phyloP scores from a whole-genome alignment of 2,888 invertebrate genomes.

The Ctena decussata region DNA sequence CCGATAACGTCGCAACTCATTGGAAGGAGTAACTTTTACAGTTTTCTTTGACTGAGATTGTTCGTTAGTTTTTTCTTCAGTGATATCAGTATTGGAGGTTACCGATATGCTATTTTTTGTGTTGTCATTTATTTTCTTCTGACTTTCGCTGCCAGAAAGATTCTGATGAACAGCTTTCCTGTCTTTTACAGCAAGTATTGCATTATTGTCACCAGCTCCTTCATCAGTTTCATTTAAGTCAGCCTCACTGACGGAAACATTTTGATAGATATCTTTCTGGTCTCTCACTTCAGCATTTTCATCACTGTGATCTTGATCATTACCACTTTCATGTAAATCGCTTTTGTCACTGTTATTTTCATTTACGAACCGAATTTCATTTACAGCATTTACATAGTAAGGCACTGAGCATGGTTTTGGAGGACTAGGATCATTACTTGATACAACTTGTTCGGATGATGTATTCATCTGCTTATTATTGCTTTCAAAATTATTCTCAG shows the following conservation, averaged over 20 bases:
- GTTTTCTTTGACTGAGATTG: background rate
- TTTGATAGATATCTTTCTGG: background rate
- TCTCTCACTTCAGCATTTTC: background rate
- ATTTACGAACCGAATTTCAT: background rate
- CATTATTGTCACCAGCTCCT: too few species aligned
- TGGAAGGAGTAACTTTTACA: background rate
- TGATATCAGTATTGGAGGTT: background rate
- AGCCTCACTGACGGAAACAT: background rate
- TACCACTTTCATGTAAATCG: background rate
- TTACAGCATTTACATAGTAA: constrained; percentile 13
- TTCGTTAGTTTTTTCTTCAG: background rate
- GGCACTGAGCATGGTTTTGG: background rate
- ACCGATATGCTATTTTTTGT: background rate
- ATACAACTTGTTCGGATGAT: too few species aligned
- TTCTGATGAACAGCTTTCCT: too few species aligned
- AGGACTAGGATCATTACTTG: background rate
- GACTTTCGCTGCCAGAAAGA: too few species aligned
- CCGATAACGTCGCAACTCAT: background rate
- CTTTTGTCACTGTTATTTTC: background rate
- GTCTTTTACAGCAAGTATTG: too few species aligned
- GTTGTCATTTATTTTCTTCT: background rate
- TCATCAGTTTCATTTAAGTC: too few species aligned
- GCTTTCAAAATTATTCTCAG: too few species aligned
- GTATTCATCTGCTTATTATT: too few species aligned
- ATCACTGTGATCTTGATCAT: background rate